Evolutionary conservation across 53 echinoderm and acorn worm species (phyloP).

Genomic region (Mesocentrotus franciscanus): DNA sequence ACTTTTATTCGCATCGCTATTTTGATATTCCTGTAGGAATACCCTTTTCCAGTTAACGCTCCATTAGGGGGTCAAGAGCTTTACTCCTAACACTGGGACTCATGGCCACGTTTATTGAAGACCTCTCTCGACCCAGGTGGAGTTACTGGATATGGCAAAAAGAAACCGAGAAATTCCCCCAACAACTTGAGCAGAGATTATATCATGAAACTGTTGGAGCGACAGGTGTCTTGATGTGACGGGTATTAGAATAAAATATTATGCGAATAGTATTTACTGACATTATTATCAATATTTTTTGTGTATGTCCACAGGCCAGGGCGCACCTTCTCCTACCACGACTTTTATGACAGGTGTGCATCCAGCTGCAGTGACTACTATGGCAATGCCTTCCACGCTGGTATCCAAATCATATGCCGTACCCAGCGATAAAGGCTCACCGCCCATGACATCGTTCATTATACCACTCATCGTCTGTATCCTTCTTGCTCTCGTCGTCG

Average conservation of each 20-base stretch:
- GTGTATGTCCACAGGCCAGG: background rate
- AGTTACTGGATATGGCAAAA: too few species aligned
- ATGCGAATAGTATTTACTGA: background rate
- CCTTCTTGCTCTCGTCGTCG: slow-evolving; percentile 17
- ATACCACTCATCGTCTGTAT: slow-evolving; percentile 52
- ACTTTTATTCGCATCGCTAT: too few species aligned
- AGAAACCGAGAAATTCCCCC: too few species aligned
- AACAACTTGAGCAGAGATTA: too few species aligned
- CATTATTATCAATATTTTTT: background rate
- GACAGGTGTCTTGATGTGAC: too few species aligned
- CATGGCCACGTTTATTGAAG: too few species aligned
- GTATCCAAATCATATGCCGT: background rate
- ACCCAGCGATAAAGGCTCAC: slow-evolving; percentile 40
- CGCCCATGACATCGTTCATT: background rate
- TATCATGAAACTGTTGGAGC: too few species aligned
- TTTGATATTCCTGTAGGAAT: too few species aligned
- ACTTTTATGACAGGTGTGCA: background rate
- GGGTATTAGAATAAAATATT: background rate
- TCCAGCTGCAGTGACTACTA: background rate
- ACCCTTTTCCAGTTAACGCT: too few species aligned
- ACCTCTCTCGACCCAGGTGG: too few species aligned
- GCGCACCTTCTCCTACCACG: background rate
- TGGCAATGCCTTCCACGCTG: background rate
- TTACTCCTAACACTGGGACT: too few species aligned
- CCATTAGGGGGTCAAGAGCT: too few species aligned